Base-by-base conservation (phyloP, 2,888 invertebrate genomes). In the Scaptomyza tumidula region DNA sequence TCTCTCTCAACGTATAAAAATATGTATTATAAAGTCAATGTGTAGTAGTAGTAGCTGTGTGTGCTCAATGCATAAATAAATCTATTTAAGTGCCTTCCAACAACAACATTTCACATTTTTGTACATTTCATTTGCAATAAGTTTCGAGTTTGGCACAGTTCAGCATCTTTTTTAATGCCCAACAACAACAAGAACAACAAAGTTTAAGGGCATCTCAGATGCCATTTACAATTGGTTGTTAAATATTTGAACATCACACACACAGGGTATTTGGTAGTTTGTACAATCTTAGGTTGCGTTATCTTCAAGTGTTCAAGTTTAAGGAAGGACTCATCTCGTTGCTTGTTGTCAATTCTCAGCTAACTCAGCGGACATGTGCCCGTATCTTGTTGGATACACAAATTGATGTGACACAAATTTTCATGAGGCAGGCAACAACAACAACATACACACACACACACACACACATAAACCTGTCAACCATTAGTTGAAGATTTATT, bases 81-180 rank as follows among this genome's bases (percentile, higher is more conserved):
- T 87, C 78, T 71, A 53, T 68, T 77, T 80, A 70, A 79, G 76
- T 83, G 79, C 66, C 69, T n/a, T 55, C 56, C 62, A 72, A 69
- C 65, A 67, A 62, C 55, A 60, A 71, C 55, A 60, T n/a, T n/a
- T n/a, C n/a, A n/a, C n/a, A n/a, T n/a, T n/a, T n/a, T n/a, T n/a
- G n/a, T n/a, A n/a, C n/a, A 68, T 75, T 67, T 65, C 71, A 67
- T 65, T 70, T 68, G 82, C 75, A 85, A 80, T 85, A 81, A 75
- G 55, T 67, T 87, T 69, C 86, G 37, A 79, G 79, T 81, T 83
- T 86, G 82, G 77, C 83, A 82, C 58, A 71, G 64, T 68, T 82
- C 86, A 87, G 83, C 82, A 88, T 61, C 78, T 63, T 70, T 6
- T 16, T 19, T 19, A 19, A 14, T 46, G 44, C 49, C 44, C 29